Conservation (phyloP, 2,113 vertebrate genomes). For the Scophthalmus maximus region DNA sequence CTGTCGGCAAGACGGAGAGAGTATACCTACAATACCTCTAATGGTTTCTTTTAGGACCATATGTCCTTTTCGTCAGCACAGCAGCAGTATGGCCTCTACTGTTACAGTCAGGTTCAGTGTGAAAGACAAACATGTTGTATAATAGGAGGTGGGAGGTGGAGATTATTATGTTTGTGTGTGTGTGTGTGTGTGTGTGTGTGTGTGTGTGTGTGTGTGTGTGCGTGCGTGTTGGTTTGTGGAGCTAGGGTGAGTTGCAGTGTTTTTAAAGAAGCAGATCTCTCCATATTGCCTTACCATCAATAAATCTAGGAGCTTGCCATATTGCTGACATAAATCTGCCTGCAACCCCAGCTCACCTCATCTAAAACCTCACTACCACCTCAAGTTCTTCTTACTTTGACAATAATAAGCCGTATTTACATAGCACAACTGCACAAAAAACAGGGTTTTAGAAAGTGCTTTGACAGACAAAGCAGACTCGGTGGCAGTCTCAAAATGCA, state of each 20-base stretch:
- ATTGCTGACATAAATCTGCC: slow-evolving; percentile 74
- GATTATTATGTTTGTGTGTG: slow-evolving; percentile 32
- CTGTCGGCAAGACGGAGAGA: slow-evolving; percentile 4
- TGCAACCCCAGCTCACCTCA: slow-evolving; percentile 26
- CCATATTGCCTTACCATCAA: slow-evolving; percentile 69
- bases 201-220: not conserved
- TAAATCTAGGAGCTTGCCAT: slow-evolving; percentile 60
- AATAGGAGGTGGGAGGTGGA: slow-evolving; percentile 56
- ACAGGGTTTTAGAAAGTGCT: no score
- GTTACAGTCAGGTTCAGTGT: slow-evolving; percentile 64
- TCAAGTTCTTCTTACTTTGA: slow-evolving; percentile 25
- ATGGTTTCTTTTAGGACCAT: slow-evolving; percentile 70
- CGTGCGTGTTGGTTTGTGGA: not conserved
- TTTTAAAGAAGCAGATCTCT: slow-evolving; percentile 65
- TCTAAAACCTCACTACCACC: slow-evolving; percentile 31
- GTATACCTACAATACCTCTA: slow-evolving; percentile 37
- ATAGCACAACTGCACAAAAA: no score
- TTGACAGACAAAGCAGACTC: no score
- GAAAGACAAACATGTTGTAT: slow-evolving; percentile 69
- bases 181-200: slow-evolving; percentile 30
- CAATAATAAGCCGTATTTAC: no score
- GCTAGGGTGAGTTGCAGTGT: slow-evolving; percentile 18
- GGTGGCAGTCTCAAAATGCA: no score
- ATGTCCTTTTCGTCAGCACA: slow-evolving; percentile 69
- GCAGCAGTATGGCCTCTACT: slow-evolving; percentile 62